Conservation (phyloP, 2,888 invertebrate genomes). For the Brenthis ino region DNA sequence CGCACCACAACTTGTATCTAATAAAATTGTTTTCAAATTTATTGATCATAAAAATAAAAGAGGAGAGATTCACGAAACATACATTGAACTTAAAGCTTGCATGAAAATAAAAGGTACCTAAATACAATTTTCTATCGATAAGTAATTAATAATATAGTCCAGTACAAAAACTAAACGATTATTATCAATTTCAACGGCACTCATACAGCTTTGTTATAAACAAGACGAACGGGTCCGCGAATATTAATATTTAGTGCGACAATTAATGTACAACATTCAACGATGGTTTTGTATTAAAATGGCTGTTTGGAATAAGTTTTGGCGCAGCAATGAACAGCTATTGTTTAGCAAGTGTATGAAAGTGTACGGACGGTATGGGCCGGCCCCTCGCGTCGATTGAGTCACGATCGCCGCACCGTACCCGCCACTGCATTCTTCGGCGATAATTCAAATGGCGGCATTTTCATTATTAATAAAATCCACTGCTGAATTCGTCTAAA, state of each 20-base stretch:
- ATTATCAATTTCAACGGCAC: constrained; percentile 28
- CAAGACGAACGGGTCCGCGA: constrained; percentile 25
- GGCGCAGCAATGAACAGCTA: constrained; percentile 45
- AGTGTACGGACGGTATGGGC: constrained; percentile 52
- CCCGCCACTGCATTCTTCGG: constrained; percentile 51
- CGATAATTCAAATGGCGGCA: constrained; percentile 49
- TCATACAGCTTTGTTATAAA: constrained; percentile 22
- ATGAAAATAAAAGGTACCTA: neutral
- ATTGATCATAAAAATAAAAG: neutral
- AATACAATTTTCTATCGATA: neutral
- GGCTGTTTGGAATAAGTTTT: constrained; percentile 16
- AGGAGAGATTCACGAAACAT: neutral
- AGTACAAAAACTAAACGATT: constrained; percentile 25
- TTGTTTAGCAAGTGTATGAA: constrained; percentile 40
- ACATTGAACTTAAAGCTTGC: neutral
- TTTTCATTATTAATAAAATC: constrained; percentile 39
- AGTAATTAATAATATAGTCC: neutral
- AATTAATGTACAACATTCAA: constrained; percentile 26
- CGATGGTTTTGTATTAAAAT: constrained; percentile 22
- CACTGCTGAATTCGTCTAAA: constrained; percentile 48
- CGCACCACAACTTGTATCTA: constrained; percentile 11
- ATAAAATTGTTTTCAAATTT: neutral
- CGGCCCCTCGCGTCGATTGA: constrained; percentile 64
- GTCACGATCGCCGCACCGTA: constrained; percentile 64
- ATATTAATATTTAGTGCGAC: constrained; percentile 23